Evolutionary conservation across 2,888 invertebrate species (phyloP).

Genomic region (Therioaphis trifolii): DNA sequence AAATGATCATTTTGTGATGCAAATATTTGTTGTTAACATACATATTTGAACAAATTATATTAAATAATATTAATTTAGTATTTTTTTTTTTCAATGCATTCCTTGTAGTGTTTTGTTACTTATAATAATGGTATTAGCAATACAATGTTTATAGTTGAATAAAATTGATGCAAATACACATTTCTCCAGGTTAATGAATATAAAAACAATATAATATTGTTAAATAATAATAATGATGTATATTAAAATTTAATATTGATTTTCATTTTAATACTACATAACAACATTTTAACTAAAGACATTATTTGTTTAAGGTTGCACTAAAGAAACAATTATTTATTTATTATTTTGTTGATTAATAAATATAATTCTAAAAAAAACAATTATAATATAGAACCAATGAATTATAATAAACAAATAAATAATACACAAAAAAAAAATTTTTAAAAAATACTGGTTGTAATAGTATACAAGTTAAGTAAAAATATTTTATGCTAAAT

Average conservation of each 20-base stretch:
- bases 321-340: constrained; percentile 30
- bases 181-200: neutral
- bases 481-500: neutral
- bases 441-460: constrained; percentile 43
- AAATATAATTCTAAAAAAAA: neutral
- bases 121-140: neutral
- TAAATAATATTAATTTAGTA: neutral
- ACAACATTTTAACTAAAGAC: constrained; percentile 46
- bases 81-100: constrained; percentile 15
- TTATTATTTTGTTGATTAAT: constrained; percentile 19
- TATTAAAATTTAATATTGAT: constrained; percentile 47
- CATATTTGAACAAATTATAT: constrained; percentile 58
- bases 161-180: neutral
- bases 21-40: constrained; percentile 55
- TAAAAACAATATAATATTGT: neutral
- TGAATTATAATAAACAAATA: constrained; percentile 46
- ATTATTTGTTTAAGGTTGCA: constrained; percentile 23
- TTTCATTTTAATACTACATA: constrained; percentile 54
- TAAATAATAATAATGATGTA: constrained; percentile 13
- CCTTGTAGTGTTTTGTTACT: neutral
- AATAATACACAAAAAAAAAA: constrained; percentile 30
- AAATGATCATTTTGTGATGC: constrained; percentile 60
- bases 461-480: neutral
- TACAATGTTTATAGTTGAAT: neutral
- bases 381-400: constrained; percentile 17